Evolutionary conservation across 2,113 vertebrate genomes (phyloP).

Genomic region (Nannospalax galili): DNA sequence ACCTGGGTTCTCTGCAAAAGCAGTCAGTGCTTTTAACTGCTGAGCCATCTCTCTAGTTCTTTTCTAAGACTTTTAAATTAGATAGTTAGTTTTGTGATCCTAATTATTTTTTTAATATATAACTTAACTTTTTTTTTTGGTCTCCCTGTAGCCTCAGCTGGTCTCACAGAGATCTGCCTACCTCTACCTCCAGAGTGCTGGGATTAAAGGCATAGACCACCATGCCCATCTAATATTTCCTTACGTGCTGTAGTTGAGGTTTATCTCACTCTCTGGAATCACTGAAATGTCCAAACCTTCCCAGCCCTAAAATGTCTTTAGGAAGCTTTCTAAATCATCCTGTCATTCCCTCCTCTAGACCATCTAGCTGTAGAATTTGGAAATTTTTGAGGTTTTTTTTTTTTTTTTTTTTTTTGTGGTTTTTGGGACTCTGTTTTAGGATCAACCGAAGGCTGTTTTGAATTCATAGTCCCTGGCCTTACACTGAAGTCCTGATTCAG

Average conservation of each 20-base stretch:
- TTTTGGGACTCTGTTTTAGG: not conserved
- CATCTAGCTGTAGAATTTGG: not conserved
- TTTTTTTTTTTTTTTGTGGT: too few species aligned
- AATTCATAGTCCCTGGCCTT: not conserved
- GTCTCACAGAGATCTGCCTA: too few species aligned
- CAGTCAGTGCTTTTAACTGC: too few species aligned
- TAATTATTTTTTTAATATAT: too few species aligned
- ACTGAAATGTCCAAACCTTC: not conserved
- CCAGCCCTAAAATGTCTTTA: not conserved
- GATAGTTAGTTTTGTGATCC: not conserved
- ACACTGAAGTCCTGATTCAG: not conserved
- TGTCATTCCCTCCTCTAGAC: fast-evolving
- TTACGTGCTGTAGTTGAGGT: fast-evolving
- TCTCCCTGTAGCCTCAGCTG: too few species aligned
- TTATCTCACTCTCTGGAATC: not conserved
- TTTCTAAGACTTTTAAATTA: not conserved
- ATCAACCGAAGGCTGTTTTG: not conserved
- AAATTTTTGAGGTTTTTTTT: not conserved
- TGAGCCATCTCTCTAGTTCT: too few species aligned
- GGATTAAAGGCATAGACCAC: too few species aligned
- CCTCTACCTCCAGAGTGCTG: too few species aligned
- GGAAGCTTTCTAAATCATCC: not conserved
- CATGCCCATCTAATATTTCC: too few species aligned
- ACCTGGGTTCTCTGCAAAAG: too few species aligned
- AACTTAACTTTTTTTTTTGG: not conserved